Evolutionary conservation across 2,113 vertebrate genomes (phyloP).

Genomic region (Oryzias celebensis): DNA sequence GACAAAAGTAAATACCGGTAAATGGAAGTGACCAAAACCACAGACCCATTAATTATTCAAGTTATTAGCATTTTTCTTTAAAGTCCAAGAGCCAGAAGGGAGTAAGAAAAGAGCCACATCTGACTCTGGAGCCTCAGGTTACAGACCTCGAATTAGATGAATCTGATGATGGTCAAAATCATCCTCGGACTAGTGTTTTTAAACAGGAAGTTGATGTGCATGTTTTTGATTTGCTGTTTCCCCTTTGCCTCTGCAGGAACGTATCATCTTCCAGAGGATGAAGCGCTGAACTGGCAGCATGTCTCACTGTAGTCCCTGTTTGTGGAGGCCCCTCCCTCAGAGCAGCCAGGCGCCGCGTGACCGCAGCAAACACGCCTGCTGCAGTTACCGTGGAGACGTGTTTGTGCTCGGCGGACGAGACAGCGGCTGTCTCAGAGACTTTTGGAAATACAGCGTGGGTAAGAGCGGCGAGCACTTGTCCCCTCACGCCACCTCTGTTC

Average conservation of each 20-base stretch:
- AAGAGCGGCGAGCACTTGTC: conserved; percentile 36
- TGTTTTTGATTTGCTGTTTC: neutral
- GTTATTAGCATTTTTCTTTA: too few relatives aligned
- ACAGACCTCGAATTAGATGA: too few relatives aligned
- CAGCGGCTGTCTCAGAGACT: conserved; percentile 74
- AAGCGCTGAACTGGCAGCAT: conserved; percentile 46
- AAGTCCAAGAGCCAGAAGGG: too few relatives aligned
- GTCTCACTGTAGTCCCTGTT: conserved; percentile 52
- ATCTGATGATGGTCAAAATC: too few relatives aligned
- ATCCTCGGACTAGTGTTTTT: too few relatives aligned
- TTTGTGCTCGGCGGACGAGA: conserved; percentile 83
- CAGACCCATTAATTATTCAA: too few relatives aligned
- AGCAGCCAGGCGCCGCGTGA: conserved; percentile 72
- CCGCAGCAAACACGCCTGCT: conserved; percentile 83
- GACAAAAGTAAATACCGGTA: too few relatives aligned
- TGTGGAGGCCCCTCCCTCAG: conserved; percentile 76
- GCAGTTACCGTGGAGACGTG: conserved; percentile 67
- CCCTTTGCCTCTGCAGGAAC: neutral
- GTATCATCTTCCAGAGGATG: conserved; percentile 15
- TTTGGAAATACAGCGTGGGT: conserved; percentile 87
- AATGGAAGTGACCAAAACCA: too few relatives aligned
- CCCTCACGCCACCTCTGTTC: too few relatives aligned
- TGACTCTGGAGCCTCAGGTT: too few relatives aligned
- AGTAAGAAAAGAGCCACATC: too few relatives aligned
- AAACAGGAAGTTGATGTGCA: neutral